Evolutionary conservation across 2,888 invertebrate genomes (phyloP), one percentile per base, ranked within the genome.

Genomic region (Ennomos fuscantarius): DNA sequence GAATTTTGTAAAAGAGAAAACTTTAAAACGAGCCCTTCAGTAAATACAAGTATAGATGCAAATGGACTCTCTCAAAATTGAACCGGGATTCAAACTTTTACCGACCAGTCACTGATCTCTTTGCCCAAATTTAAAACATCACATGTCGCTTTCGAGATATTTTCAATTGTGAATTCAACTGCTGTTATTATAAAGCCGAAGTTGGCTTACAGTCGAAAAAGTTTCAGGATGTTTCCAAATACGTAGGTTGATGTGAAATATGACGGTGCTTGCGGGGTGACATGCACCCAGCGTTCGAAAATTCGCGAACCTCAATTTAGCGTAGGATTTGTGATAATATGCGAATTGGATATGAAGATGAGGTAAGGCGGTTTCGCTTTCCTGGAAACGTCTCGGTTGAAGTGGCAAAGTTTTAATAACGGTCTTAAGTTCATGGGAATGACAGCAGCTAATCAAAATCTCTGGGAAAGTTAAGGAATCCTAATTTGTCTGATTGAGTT

Each of bases 381-480:
- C 70, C 68, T 60, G 73, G 70, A 72, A 78, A 67, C 70, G 66
- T 72, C 74, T 70, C 66, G 59, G 68, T 69, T 79, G 78, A 81
- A 86, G 78, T 79, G 78, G 72, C 65, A 65, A 88, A 86, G 80
- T 87, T 86, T 86, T 82, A 82, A 84, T 83, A 82, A 80, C 76
- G 66, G 76, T 72, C 69, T 77, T 75, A 78, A 80, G 73, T 72
- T 73, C 70, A 57, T 36, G 60, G 62, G 15, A 12, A 46, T 15
- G 72, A 65, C 72, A 70, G 67, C 69, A 73, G 74, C 71, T 80
- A 83, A 83, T 78, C 77, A 76, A 65, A 69, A 78, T 74, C 73
- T 72, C 70, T 72, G 76, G 64, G 69, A 69, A 82, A 83, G 74
- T 84, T 84, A 68, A 73, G 76, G 76, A 82, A 83, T 76, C 73